These are phyloP conservation scores for Oreochromis tanganicae DNA, from an alignment of 2,113 vertebrate genomes.

Conservation along the genomic window DNA sequence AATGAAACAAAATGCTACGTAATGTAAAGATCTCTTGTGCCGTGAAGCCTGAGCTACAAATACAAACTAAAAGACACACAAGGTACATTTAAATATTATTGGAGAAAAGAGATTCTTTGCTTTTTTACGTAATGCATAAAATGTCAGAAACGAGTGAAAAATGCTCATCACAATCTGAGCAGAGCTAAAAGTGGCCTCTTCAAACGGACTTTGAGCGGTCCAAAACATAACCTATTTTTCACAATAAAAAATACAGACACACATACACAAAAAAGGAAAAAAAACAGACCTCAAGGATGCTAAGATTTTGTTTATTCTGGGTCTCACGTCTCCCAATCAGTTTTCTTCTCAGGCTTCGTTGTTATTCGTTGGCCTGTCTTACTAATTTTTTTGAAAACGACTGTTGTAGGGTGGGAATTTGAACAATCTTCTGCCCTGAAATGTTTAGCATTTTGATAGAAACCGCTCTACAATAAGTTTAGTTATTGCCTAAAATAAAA, in stretches of 20 bases:
- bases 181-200: background rate
- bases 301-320: background rate
- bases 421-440: background rate
- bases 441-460: background rate
- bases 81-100: background rate
- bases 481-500: slow-evolving; percentile 1
- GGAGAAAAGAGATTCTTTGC: background rate
- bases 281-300: background rate
- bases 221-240: background rate
- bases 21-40: background rate
- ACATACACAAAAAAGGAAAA: background rate
- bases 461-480: background rate
- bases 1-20: background rate
- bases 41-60: background rate
- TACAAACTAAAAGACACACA: background rate
- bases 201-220: background rate
- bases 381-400: background rate
- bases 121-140: background rate
- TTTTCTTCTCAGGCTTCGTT: background rate
- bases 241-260: background rate
- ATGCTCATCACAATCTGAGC: background rate
- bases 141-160: background rate
- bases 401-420: background rate
- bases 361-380: background rate
- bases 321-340: background rate